phyloP scores from a whole-genome alignment of 2,797 vertebrate genomes.

The Somateria mollissima region DNA sequence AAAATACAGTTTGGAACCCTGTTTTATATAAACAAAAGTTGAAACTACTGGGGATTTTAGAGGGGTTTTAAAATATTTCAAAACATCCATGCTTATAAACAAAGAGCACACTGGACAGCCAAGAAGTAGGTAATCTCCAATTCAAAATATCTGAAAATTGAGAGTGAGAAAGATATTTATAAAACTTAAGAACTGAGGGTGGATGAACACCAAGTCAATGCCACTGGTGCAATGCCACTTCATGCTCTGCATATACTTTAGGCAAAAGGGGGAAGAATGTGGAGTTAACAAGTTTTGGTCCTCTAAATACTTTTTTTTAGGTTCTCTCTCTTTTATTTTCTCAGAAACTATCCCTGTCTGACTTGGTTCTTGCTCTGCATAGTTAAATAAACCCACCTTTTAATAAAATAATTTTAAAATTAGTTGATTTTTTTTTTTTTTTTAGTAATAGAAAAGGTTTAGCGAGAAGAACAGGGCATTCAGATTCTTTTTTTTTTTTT shows the following conservation, averaged over 20 bases:
- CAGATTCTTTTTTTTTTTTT: background rate
- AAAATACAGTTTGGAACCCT: rapidly evolving
- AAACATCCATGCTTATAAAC: background rate
- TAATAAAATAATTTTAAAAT: background rate
- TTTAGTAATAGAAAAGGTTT: background rate
- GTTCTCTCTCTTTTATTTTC: background rate
- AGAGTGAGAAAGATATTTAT: background rate
- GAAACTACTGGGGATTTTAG: background rate
- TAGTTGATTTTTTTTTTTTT: background rate
- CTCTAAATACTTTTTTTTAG: background rate
- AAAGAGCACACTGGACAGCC: background rate
- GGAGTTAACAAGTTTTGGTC: background rate
- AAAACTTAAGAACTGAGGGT: background rate
- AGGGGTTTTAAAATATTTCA: background rate
- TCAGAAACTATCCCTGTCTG: background rate
- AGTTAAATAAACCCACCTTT: background rate
- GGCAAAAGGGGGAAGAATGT: background rate
- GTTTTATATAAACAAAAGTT: background rate
- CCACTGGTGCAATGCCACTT: background rate
- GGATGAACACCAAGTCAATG: background rate
- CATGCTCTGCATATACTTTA: background rate
- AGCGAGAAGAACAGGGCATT: background rate
- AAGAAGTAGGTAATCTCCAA: background rate
- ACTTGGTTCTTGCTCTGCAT: background rate
- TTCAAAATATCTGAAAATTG: background rate